phyloP scores from a whole-genome alignment of 2,888 invertebrate species.

The Dione juno region DNA sequence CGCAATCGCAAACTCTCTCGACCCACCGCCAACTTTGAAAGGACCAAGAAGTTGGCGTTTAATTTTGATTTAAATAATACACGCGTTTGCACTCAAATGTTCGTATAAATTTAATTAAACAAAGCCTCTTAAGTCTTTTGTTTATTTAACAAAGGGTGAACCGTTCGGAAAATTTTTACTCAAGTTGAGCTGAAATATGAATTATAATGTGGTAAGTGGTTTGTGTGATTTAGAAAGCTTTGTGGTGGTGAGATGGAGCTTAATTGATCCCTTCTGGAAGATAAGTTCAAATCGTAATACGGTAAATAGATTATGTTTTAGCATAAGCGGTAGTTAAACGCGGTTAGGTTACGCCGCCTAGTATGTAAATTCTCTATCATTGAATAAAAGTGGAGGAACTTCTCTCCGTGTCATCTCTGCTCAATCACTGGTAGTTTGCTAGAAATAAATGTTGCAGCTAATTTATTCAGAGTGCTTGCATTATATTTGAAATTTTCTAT shows the following conservation, averaged over 20 bases:
- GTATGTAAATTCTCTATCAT: too few relatives aligned
- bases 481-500: too few relatives aligned
- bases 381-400: too few relatives aligned
- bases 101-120: constrained; percentile 26
- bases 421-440: too few relatives aligned
- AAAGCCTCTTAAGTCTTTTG: constrained; percentile 26
- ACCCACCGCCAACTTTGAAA: constrained; percentile 20
- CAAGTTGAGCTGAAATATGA: constrained; percentile 5
- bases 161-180: constrained; percentile 10
- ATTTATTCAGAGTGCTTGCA: too few relatives aligned
- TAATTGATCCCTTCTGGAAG: not conserved
- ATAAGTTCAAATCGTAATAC: too few relatives aligned
- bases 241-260: not conserved
- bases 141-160: constrained; percentile 22
- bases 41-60: constrained; percentile 23
- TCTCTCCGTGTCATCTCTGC: too few relatives aligned
- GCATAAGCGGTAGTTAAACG: too few relatives aligned
- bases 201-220: constrained; percentile 10
- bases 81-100: constrained; percentile 26
- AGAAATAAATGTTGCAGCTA: too few relatives aligned
- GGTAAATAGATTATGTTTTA: too few relatives aligned
- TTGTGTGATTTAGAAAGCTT: not conserved
- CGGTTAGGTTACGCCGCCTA: too few relatives aligned
- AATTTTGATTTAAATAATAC: constrained; percentile 33
- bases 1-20: constrained; percentile 26